Percentiles rank a stretch among this genome's conserved stretches.
These are phyloP conservation scores for Drosophila equinoxialis DNA, from an alignment of 1,140 invertebrate species.

Conservation along the genomic window DNA sequence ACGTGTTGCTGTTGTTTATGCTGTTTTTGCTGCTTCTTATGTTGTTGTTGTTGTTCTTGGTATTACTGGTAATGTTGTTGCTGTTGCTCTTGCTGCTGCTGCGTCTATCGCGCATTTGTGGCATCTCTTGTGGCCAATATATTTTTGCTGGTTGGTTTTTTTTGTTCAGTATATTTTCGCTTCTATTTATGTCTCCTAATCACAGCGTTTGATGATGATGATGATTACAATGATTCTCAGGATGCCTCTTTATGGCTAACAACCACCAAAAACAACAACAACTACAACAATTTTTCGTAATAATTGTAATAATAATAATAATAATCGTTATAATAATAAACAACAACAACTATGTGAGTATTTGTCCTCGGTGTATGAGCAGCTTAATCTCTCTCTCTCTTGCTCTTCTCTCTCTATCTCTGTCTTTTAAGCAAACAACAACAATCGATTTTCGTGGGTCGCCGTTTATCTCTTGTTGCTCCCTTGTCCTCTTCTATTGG, in stretches of 20 bases:
- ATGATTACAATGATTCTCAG: constrained; percentile 39
- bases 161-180: neutral
- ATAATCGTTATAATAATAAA: constrained; percentile 2
- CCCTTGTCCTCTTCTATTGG: constrained; percentile 26
- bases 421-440: neutral
- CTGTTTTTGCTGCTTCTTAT: constrained; percentile 16
- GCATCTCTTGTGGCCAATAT: constrained; percentile 11
- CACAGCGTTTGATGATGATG: constrained; percentile 46
- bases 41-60: constrained; percentile 1
- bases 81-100: constrained; percentile 18
- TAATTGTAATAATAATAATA: neutral
- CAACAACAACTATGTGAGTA: constrained; percentile 10
- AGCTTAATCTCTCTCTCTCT: neutral
- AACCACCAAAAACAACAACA: constrained; percentile 23
- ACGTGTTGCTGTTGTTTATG: neutral
- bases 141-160: neutral
- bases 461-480: constrained; percentile 5
- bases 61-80: constrained; percentile 1
- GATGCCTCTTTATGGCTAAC: constrained; percentile 15
- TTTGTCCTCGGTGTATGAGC: neutral
- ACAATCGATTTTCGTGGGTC: neutral
- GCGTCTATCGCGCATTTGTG: constrained; percentile 15
- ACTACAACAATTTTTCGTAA: constrained; percentile 35
- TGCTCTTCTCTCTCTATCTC: too few species aligned
- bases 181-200: constrained; percentile 26